Base-by-base conservation (phyloP, 1,140 invertebrate genomes). In the Pachypeltis micranthus region DNA sequence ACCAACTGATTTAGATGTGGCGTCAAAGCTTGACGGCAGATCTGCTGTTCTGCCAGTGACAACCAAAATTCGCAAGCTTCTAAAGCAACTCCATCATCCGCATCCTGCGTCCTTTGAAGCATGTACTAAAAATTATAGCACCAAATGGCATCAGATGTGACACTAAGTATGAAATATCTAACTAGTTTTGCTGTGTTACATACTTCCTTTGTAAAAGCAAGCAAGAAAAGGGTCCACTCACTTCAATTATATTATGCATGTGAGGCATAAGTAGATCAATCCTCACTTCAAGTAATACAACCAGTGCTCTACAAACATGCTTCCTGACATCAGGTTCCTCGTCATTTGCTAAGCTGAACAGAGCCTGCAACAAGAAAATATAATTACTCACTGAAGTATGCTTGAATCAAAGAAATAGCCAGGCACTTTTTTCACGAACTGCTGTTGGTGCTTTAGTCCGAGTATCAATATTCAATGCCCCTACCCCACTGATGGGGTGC, bases 61-160 rank as follows among this genome's bases (percentile, higher is more conserved):
- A 99, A 74, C 96, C 96, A 99, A 77, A 98, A 99, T 75, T 99
- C 96, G 72, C 96, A 99, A 0, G 96, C 96, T 77, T 99, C 96
- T 61, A 98, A 76, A 2, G 96, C 93, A 12, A 98, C 95, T 62
- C 85, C 86, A 71, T 98, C 93, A 73, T 98, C 92, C 10, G 80
- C 73, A 76, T 99, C 96, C 80, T 93, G 93, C 27, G 96, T 98
- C 61, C 95, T 81, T 70, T 93, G 77, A 69, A 99, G 77, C 93
- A 99, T 99, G 72, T 98, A 99, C 83, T 91, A 68, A 55, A 72
- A 71, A 58, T 70, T 39, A 39, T 39, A 39, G 16, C 31, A 39
- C 31, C 7, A n/a, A n/a, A n/a, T n/a, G n/a, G n/a, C n/a, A n/a
- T n/a, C n/a, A n/a, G n/a, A n/a, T n/a, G n/a, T n/a, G n/a, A n/a